These are phyloP conservation scores for Intellagama lesueurii DNA, from an alignment of 2,797 vertebrate species.

Conservation along the genomic window DNA sequence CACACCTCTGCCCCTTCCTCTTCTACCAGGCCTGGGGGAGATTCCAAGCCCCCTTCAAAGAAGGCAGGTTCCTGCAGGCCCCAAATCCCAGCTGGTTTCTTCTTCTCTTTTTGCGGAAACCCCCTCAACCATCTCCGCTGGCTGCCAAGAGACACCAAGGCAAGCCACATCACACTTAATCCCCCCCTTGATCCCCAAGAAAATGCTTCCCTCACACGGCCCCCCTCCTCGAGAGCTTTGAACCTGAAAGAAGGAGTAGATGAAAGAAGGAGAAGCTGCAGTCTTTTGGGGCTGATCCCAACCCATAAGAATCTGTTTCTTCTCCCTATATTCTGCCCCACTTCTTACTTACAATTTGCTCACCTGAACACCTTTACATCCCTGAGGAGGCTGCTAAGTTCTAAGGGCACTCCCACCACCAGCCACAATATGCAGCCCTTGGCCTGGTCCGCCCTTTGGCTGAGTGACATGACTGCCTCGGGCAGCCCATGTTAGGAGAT, in stretches of 20 bases:
- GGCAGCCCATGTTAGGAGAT: neutral
- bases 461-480: neutral
- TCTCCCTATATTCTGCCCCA: neutral
- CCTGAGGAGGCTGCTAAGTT: neutral
- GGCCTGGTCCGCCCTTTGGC: neutral
- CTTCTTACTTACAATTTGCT: neutral
- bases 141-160: slow-evolving; percentile 39
- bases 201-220: neutral
- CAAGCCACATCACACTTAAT: slow-evolving; percentile 40
- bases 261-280: slow-evolving; percentile 20
- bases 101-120: slow-evolving; percentile 15
- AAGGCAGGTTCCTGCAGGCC: slow-evolving; percentile 45
- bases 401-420: neutral
- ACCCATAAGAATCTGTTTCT: neutral
- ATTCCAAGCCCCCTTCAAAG: slow-evolving; percentile 45
- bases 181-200: slow-evolving; percentile 39
- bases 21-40: slow-evolving; percentile 16
- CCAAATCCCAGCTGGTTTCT: slow-evolving; percentile 38
- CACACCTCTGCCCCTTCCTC: slow-evolving; percentile 21
- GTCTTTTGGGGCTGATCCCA: neutral
- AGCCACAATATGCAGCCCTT: neutral
- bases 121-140: slow-evolving; percentile 12
- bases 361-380: neutral
- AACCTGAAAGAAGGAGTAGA: slow-evolving; percentile 32
- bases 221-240: slow-evolving; percentile 14